Base-by-base conservation (phyloP, 2,797 vertebrate species). In the Lates japonicus region DNA sequence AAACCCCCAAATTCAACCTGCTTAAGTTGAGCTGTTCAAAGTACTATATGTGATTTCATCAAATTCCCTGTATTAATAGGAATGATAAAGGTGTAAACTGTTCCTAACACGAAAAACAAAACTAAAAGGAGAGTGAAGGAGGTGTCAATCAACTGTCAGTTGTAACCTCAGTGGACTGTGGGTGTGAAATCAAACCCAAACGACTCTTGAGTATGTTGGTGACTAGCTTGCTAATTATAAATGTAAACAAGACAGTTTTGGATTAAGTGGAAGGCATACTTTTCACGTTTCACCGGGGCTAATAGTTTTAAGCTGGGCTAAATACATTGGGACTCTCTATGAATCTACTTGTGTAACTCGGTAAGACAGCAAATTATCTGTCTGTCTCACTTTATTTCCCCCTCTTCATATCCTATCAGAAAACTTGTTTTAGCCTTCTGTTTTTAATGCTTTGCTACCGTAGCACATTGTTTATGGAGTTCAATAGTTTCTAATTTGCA, bases 401-500 rank as follows among this genome's bases (percentile, higher is more conserved):
- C n/a, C 12, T 68, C 37, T 57, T 60, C 5, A n/a, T 52, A 3
- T 80, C 25, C 10, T 64, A 54, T 77, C 33, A 58, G 61, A 79
- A 77, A 70, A 75, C 35, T 52, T 46, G 59, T 54, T 65, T 63
- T 61, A 64, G 70, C 70, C 77, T 48, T 9, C 7, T 59, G 67
- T 37, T 51, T 52, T 64, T 62, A 13, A 14, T 2, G 8, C 46
- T 71, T 69, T 60, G 64, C 81, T 29, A 48, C 80, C 13, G 46
- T 31, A 49, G 64, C 76, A 35, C 61, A 22, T 63, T 42, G 55
- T 74, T 70, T 5, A 46, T 49, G 14, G 71, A 88, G 85, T 87
- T 87, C 83, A 90, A 52, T 70, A 76, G 78, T 83, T 82, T 76
- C 44, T 80, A 46, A 81, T 86, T 85, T 78, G 63, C 82, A 68